A percentile compares a stretch with the other conserved stretches of the same genome.
Evolutionary conservation across 2,113 vertebrate genomes (phyloP).

Genomic region (Callionymus lyra): DNA sequence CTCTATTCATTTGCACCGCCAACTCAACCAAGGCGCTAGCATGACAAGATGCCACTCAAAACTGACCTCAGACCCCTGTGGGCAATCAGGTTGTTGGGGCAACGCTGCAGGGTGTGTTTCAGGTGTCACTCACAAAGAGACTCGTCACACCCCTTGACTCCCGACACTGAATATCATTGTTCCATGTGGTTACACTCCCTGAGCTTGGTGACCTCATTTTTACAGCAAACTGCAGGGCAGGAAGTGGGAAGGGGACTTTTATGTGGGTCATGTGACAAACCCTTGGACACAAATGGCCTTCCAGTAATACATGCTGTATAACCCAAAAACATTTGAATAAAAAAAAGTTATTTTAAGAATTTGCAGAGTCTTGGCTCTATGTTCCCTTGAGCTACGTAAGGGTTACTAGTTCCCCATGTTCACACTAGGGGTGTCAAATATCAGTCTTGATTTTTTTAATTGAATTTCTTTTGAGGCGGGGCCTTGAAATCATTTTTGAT

Average conservation of each 20-base stretch:
- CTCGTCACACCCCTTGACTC: conserved; percentile 27
- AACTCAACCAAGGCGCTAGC: conserved; percentile 42
- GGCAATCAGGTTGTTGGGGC: conserved; percentile 31
- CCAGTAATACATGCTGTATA: no score
- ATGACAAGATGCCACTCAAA: conserved; percentile 47
- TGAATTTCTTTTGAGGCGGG: no score
- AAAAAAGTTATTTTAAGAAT: no score
- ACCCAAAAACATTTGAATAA: no score
- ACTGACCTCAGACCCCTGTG: conserved; percentile 36
- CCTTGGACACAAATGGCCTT: neutral
- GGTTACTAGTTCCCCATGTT: no score
- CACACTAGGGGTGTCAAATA: no score
- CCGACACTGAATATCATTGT: conserved; percentile 50
- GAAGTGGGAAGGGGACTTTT: no score
- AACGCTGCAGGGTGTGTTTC: conserved; percentile 42
- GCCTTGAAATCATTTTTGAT: no score
- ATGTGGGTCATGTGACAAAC: no score
- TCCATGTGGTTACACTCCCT: conserved; percentile 29
- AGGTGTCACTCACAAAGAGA: conserved; percentile 43
- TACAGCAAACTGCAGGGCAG: conserved; percentile 13
- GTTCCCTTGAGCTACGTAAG: no score
- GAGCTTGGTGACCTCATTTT: conserved; percentile 26
- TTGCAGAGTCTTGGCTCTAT: no score
- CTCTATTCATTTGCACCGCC: conserved; percentile 34
- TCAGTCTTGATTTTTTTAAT: no score